Base-by-base conservation (phyloP, 2,797 vertebrate species). In the Trematomus bernacchii region DNA sequence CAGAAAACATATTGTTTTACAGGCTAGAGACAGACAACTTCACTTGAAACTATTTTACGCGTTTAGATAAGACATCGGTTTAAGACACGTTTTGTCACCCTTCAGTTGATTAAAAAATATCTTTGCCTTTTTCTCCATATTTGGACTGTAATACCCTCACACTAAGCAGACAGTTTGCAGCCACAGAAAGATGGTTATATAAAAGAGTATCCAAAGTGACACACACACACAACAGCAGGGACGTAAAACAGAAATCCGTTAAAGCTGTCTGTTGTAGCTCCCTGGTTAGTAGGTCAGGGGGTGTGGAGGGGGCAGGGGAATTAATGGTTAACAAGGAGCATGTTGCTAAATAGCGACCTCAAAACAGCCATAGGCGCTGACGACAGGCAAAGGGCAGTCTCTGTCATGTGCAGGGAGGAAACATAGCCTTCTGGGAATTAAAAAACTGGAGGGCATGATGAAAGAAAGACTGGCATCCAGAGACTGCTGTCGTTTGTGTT, bases 231-330 rank as follows among this genome's bases (percentile, higher is more conserved):
- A 58, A 68, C 48, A 54, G 51, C 53, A 70, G 44, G 69, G 55
- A 74, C 68, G 47, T 8, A 37, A 8, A 33, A 9, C 33, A 33
- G 8, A 9, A 7, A 37, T 37, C 7, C 7, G 33, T 37, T 37
- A 61, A 62, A 33, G 54, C 60, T 13, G 79, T 68, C 62, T 75
- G 76, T 81, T 84, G 51, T 50, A 66, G 60, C 67, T 52, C 57
- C 63, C 51, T 63, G 65, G 53, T 89, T 82, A 88, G 73, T 90
- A 68, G 89, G 89, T 90, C 86, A 91, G 76, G 77, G 72, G 75
- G 76, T 16, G 66, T 54, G 37, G 66, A 69, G 30, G 68, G 72
- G 74, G 73, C 60, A 21, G 82, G 64, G 80, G 54, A 71, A 76
- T 80, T 71, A 80, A 81, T 78, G 72, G 80, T 80, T 90, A 79